phyloP scores from a whole-genome alignment of 2,797 vertebrate genomes.

The Acrossocheilus wenchowensis region DNA sequence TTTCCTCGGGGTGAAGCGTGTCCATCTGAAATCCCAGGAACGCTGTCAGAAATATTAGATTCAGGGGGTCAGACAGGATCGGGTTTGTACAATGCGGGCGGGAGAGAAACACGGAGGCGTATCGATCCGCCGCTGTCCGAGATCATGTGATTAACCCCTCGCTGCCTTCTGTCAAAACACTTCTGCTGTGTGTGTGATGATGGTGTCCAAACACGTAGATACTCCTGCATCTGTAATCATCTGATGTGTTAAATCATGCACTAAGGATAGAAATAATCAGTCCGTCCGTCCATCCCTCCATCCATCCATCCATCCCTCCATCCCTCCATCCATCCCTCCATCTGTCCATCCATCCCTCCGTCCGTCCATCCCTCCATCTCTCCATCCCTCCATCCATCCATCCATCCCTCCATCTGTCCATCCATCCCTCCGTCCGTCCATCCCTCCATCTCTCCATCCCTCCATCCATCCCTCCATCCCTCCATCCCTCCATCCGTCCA shows the following conservation, averaged over 20 bases:
- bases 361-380: no score
- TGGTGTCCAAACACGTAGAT: not conserved
- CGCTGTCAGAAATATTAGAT: constrained; percentile 30
- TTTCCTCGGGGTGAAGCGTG: not conserved
- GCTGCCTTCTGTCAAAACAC: not conserved
- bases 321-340: no score
- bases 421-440: no score
- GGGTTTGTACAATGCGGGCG: constrained; percentile 10
- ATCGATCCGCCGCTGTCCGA: constrained; percentile 21
- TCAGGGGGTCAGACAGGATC: constrained; percentile 34
- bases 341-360: no score
- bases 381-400: no score
- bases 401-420: no score
- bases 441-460: no score
- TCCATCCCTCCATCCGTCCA: no score
- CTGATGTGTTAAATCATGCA: not conserved
- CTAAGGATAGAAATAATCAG: not conserved
- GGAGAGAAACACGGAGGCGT: constrained; percentile 25
- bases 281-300: no score
- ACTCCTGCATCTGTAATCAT: not conserved
- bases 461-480: no score
- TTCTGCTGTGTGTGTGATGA: not conserved
- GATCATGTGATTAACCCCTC: constrained; percentile 28
- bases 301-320: no score
- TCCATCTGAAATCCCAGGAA: constrained; percentile 17